A percentile compares a stretch with the other conserved stretches of the same genome.
Evolutionary conservation across 30 jellyfish, hydroid and myxozoan genomes (phyloP).

Genomic region (Hydractinia symbiolongicarpus): DNA sequence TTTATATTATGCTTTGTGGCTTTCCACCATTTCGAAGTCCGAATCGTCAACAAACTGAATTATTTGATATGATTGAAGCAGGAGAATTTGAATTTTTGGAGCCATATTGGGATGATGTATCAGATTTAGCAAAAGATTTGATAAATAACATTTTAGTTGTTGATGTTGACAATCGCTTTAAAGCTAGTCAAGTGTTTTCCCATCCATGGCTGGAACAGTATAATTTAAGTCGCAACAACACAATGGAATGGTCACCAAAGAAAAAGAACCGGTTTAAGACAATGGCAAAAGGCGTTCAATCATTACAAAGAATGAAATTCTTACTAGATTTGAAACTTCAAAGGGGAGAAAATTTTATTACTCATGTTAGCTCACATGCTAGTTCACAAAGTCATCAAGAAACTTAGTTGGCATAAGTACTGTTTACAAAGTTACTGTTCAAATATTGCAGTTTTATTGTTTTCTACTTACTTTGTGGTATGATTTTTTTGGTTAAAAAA

Average conservation of each 20-base stretch:
- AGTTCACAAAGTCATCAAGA: neutral
- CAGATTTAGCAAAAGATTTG: slow-evolving; percentile 74
- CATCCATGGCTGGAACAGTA: slow-evolving; percentile 67
- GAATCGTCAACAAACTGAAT: slow-evolving; percentile 82
- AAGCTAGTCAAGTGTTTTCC: slow-evolving; percentile 68
- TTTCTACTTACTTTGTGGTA: too few species aligned
- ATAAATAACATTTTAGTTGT: slow-evolving; percentile 71
- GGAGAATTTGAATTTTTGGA: slow-evolving; percentile 74
- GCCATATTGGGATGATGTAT: slow-evolving; percentile 93
- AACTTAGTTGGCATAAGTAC: too few species aligned
- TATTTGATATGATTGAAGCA: slow-evolving; percentile 74
- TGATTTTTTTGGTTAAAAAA: too few species aligned
- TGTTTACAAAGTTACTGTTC: too few species aligned
- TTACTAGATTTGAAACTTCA: slow-evolving; percentile 4
- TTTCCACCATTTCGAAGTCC: slow-evolving; percentile 98
- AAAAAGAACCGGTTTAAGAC: slow-evolving; percentile 4
- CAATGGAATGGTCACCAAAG: slow-evolving; percentile 1
- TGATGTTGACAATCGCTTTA: slow-evolving; percentile 45
- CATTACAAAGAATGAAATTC: slow-evolving; percentile 13
- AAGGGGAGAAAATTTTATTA: slow-evolving; percentile 4
- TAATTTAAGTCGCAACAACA: slow-evolving; percentile 22
- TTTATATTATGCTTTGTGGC: slow-evolving; percentile 95
- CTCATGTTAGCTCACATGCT: neutral
- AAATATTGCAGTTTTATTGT: too few species aligned
- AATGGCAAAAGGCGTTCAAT: neutral